phyloP scores from a whole-genome alignment of 1,140 invertebrate species.

The Conopomorpha cramerella region DNA sequence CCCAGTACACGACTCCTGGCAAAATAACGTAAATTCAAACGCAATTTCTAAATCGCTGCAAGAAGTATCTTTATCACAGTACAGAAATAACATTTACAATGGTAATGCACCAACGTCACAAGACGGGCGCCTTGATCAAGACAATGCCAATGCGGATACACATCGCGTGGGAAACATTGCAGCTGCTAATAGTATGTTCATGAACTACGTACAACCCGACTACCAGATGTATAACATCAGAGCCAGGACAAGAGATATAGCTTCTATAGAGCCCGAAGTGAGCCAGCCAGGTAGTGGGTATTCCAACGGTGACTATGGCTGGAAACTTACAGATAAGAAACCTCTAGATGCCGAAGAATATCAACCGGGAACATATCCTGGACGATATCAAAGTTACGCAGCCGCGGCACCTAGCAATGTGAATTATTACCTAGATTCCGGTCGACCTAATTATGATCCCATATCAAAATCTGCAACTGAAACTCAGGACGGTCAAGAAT shows the following conservation, averaged over 20 bases:
- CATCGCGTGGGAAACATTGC: constrained; percentile 27
- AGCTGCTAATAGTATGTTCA: constrained; percentile 33
- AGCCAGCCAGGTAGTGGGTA: constrained; percentile 27
- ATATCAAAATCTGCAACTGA: constrained; percentile 28
- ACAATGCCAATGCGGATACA: constrained; percentile 27
- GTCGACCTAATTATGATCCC: constrained; percentile 32
- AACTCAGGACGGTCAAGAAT: constrained; percentile 37
- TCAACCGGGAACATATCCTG: constrained; percentile 16
- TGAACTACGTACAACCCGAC: constrained; percentile 35
- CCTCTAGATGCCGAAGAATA: constrained; percentile 22
- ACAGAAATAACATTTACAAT: constrained; percentile 25
- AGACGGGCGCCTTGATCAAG: constrained; percentile 18
- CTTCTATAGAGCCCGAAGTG: constrained; percentile 23
- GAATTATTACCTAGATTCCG: constrained; percentile 41
- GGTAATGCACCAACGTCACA: constrained; percentile 26
- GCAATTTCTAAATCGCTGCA: constrained; percentile 28
- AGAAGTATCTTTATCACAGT: constrained; percentile 19
- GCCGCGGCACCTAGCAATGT: constrained; percentile 34
- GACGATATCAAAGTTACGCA: constrained; percentile 25
- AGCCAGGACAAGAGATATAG: constrained; percentile 17
- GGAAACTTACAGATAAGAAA: constrained; percentile 47
- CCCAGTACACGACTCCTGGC: constrained; percentile 22
- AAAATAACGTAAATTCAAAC: constrained; percentile 21
- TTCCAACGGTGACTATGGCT: constrained; percentile 52
- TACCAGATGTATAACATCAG: constrained; percentile 23